Evolutionary conservation across 1,140 invertebrate species (phyloP).

Genomic region (Zeugodacus cucurbitae): DNA sequence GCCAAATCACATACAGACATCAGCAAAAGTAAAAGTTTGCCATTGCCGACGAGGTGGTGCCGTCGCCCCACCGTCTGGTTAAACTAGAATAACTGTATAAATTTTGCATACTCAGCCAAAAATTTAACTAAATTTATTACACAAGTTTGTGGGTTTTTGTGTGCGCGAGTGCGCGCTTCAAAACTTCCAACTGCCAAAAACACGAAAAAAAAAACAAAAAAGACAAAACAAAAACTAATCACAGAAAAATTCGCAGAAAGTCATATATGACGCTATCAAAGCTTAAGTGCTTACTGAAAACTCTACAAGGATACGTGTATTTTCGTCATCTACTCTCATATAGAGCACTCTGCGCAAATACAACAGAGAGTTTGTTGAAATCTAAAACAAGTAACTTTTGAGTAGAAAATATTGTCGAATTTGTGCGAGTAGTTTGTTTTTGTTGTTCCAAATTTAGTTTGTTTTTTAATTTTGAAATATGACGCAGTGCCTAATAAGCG

Average conservation of each 20-base stretch:
- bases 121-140: neutral
- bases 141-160: neutral
- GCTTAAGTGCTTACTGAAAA: conserved; percentile 29
- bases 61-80: neutral
- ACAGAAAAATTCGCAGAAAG: neutral
- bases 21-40: neutral
- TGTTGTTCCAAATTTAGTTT: neutral
- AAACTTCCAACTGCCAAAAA: neutral
- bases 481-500: neutral
- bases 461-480: neutral
- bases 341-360: neutral
- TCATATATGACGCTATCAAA: conserved; percentile 14
- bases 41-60: neutral
- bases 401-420: conserved; percentile 17
- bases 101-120: neutral
- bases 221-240: too few species aligned
- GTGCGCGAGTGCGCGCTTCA: neutral
- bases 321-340: neutral
- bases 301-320: neutral
- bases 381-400: neutral
- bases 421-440: neutral
- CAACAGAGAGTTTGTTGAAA: neutral
- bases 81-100: neutral
- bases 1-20: neutral
- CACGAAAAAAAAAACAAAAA: neutral